phyloP scores from a whole-genome alignment of 2,888 invertebrate species.

The Heteromyza rotundicornis region DNA sequence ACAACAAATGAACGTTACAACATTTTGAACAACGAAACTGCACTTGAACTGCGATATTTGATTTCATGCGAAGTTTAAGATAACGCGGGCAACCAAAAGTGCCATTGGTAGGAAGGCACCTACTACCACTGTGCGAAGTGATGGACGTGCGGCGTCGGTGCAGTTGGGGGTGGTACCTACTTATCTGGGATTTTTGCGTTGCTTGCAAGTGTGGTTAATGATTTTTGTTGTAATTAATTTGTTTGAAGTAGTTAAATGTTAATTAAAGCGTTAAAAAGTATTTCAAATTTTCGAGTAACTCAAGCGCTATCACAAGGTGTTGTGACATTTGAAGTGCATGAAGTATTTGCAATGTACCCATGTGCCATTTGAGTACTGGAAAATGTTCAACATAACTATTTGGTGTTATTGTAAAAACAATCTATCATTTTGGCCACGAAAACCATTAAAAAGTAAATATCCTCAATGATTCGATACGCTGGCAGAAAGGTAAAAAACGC shows the following conservation, averaged over 20 bases:
- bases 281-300: too few relatives aligned
- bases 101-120: neutral
- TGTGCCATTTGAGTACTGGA: too few relatives aligned
- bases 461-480: conserved; percentile 21
- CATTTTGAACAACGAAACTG: conserved; percentile 33
- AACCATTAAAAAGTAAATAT: too few relatives aligned
- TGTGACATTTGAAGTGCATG: too few relatives aligned
- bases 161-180: neutral
- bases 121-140: neutral
- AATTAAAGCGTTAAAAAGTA: conserved; percentile 21
- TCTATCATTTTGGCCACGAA: too few relatives aligned
- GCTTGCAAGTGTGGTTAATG: neutral
- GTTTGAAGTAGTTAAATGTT: conserved; percentile 25
- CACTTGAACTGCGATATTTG: conserved; percentile 45
- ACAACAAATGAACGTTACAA: neutral
- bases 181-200: neutral
- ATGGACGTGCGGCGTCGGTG: neutral
- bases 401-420: too few relatives aligned
- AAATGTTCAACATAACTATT: too few relatives aligned
- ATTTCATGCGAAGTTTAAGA: conserved; percentile 41
- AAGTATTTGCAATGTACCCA: too few relatives aligned
- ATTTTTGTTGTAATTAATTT: too few relatives aligned
- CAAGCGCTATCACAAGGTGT: too few relatives aligned
- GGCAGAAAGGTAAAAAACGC: conserved; percentile 9
- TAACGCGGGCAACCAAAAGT: conserved; percentile 15